Evolutionary conservation across 1,140 invertebrate species (phyloP).

Genomic region (Pseudomyrmex dendroicus): DNA sequence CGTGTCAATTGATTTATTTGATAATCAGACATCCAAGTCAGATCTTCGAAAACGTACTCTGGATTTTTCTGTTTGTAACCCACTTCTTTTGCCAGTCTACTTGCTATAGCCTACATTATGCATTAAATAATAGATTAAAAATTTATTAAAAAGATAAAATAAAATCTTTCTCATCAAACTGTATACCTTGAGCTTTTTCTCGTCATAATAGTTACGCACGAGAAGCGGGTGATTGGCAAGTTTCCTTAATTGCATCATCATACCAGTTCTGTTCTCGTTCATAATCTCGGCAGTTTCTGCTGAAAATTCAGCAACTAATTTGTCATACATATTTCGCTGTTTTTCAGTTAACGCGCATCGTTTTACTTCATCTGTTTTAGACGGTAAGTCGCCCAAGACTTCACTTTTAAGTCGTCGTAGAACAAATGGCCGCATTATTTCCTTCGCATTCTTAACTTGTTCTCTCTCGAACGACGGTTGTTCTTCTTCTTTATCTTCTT

Average conservation of each 20-base stretch:
- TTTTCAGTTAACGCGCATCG: slow-evolving; percentile 88
- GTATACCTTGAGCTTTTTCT: slow-evolving; percentile 86
- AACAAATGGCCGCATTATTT: slow-evolving; percentile 98
- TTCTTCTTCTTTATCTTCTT: slow-evolving; percentile 86
- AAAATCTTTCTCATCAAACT: background rate
- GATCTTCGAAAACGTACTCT: slow-evolving; percentile 94
- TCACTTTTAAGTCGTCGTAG: slow-evolving; percentile 95
- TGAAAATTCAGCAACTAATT: slow-evolving; percentile 90
- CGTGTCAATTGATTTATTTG: slow-evolving; percentile 93
- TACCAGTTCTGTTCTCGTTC: slow-evolving; percentile 89
- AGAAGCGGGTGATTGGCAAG: slow-evolving; percentile 95
- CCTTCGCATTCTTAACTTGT: slow-evolving; percentile 95
- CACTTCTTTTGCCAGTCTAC: slow-evolving; percentile 89
- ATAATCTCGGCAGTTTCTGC: slow-evolving; percentile 87
- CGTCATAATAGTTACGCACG: slow-evolving; percentile 91
- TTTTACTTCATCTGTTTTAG: slow-evolving; percentile 90
- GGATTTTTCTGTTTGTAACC: slow-evolving; percentile 92
- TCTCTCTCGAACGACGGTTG: slow-evolving; percentile 93
- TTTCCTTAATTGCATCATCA: slow-evolving; percentile 96
- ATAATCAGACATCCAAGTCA: slow-evolving; percentile 95
- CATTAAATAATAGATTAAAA: slow-evolving; percentile 30
- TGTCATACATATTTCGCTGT: slow-evolving; percentile 91
- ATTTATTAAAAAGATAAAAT: background rate
- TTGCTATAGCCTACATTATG: slow-evolving; percentile 88
- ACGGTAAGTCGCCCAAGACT: slow-evolving; percentile 93